Base-by-base conservation (phyloP, 2,888 invertebrate species). In the Lithophane semibrunnea region DNA sequence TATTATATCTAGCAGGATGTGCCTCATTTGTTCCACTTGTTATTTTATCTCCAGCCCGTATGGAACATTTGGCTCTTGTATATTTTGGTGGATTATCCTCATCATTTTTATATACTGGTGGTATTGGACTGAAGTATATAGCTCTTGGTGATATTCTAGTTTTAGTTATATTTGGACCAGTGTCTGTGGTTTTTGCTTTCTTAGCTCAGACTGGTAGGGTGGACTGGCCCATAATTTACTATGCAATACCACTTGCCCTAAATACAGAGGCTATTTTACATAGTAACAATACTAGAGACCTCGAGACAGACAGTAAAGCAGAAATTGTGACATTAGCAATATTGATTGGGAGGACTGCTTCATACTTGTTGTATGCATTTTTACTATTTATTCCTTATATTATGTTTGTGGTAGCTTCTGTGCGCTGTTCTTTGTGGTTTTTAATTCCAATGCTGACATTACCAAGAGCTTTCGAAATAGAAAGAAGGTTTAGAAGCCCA, bases 251-350 rank as follows among this genome's bases (percentile, higher is more conserved):
- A 10, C 95, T 99, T 82, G 99, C 99, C 16, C 95, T 99, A 42
- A 99, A 99, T 91, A 99, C 99, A 2, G 99, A 99, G 94, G 99
- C 99, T 70, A 99, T 99, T 91, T 96, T 99, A 77, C 99, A 99
- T 93, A 98, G 99, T 91, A 99, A 99, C 93, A 99, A 99, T 93
- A 99, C 99, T 0, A 97, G 99, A 86, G 99, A 99, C 95, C 97
- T 98, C 87, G 99, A 99, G 91, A 98, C 98, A 79, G 99, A 99
- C 92, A 97, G 98, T 82, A 98, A 97, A 92, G 99, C 98, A 68
- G 99, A 99, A 83, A 99, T 99, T 90, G 99, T 99, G 0, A 99
- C 99, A 24, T 95, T 99, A 89, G 99, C 99, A n/a, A 99, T 99
- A 91, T 95, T 99, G 73, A 98, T 99, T 86, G 99, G 99, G 42